Evolutionary conservation across 2,888 invertebrate species (phyloP), one percentile per base, ranked within the genome.

Genomic region (Lochmaea crataegi): DNA sequence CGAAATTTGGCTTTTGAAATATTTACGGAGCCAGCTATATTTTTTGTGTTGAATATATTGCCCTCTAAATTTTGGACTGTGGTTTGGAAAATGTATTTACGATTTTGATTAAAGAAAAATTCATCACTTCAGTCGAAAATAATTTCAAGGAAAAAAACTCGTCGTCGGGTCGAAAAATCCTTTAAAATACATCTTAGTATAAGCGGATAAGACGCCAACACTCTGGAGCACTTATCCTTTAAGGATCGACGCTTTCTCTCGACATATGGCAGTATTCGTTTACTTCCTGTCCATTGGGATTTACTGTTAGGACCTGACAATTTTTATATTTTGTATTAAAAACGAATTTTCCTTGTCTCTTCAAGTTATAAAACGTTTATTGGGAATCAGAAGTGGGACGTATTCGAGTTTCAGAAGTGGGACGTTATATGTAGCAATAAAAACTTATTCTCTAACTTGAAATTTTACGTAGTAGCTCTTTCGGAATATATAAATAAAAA

Each of bases 1-100:
- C 73, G 56, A 73, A 73, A 73, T 73, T 73, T 66, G 70, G 66
- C 58, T 73, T 66, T 63, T 56, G 66, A 60, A 63, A 71, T 70
- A 73, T 69, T 69, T 73, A 70, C 70, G 70, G 42, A 61, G 61
- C 51, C 57, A 26, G 70, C 73, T 48, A 70, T 70, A 66, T 73
- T 73, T 9, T 6, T 41, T 41, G 41, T 45, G 12, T 42, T 42
- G 48, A n/a, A 51, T 51, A 16, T 51, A 16, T 51, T 11, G 14
- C 45, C 14, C 14, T 45, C 45, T 45, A 45, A 45, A 45, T 45
- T 45, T 45, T 14, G 45, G 11, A 3, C 12, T 11, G 14, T 45
- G 45, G 45, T 45, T 45, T 11, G 2, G 45, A 12, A 45, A 45
- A 45, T 14, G 32, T 7, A 38, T 7, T 7, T 38, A 32, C 32